Conservation (phyloP, 2,888 invertebrate species). For the Polymixis lichenea region DNA sequence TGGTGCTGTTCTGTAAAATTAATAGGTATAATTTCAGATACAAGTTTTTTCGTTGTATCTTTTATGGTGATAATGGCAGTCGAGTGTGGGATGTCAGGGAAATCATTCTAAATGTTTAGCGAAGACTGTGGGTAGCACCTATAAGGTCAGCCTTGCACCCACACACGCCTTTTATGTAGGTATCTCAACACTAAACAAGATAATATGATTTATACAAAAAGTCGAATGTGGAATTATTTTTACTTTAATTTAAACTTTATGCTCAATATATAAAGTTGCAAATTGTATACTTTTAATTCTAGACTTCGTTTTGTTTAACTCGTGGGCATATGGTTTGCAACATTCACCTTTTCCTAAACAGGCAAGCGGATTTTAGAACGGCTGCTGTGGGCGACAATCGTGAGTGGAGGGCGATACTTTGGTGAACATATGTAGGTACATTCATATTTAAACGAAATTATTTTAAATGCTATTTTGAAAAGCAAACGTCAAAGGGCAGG, state of each 20-base stretch:
- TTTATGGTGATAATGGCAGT: constrained; percentile 82
- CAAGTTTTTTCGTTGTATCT: constrained; percentile 65
- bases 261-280: constrained; percentile 22
- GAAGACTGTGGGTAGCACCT: constrained; percentile 87
- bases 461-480: constrained; percentile 15
- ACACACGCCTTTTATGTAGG: constrained; percentile 86
- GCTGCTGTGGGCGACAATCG: constrained; percentile 82
- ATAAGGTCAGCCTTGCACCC: constrained; percentile 91
- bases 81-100: constrained; percentile 85
- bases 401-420: constrained; percentile 78
- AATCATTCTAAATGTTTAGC: constrained; percentile 87
- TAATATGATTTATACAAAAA: constrained; percentile 61
- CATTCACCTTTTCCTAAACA: constrained; percentile 90
- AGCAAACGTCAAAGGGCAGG: background rate
- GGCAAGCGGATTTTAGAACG: constrained; percentile 90
- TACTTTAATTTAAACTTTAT: constrained; percentile 66
- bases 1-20: background rate
- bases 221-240: constrained; percentile 61
- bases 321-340: constrained; percentile 80
- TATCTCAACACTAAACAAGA: constrained; percentile 83
- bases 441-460: constrained; percentile 51
- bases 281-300: constrained; percentile 37
- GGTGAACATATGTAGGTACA: constrained; percentile 48
- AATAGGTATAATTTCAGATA: constrained; percentile 34
- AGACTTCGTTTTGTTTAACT: constrained; percentile 64